Conservation (phyloP, 2,797 vertebrate genomes). For the Acanthis flammea region DNA sequence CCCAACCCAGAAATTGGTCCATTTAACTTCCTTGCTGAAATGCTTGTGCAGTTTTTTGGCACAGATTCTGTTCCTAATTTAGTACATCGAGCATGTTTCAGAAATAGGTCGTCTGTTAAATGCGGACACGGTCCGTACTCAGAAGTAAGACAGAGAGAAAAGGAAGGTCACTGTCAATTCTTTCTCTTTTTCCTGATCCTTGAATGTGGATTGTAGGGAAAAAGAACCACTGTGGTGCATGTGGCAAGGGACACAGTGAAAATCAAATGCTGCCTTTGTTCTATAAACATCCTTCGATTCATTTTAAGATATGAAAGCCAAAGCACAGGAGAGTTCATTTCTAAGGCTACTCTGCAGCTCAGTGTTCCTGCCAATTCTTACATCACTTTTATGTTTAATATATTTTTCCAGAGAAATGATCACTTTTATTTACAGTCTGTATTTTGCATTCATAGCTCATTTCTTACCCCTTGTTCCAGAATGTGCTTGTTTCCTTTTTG, state of each 20-base stretch:
- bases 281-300: not conserved
- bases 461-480: not conserved
- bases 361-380: slow-evolving; percentile 28
- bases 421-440: not conserved
- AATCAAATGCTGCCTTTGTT: slow-evolving; percentile 25
- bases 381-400: not conserved
- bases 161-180: slow-evolving; percentile 8
- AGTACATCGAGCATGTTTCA: slow-evolving; percentile 24
- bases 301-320: not conserved
- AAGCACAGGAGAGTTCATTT: not conserved
- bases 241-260: not conserved
- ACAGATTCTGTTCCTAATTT: slow-evolving; percentile 57
- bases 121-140: not conserved
- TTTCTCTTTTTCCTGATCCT: not conserved
- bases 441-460: not conserved
- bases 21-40: slow-evolving; percentile 3
- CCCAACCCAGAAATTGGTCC: not conserved
- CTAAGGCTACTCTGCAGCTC: not conserved
- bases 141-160: slow-evolving; percentile 5
- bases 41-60: slow-evolving; percentile 25
- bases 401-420: not conserved
- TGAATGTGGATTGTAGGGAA: not conserved
- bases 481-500: not conserved
- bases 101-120: slow-evolving; percentile 66
- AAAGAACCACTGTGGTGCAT: not conserved